Conservation (phyloP, 2,113 vertebrate species). For the Actenoides hombroni region DNA sequence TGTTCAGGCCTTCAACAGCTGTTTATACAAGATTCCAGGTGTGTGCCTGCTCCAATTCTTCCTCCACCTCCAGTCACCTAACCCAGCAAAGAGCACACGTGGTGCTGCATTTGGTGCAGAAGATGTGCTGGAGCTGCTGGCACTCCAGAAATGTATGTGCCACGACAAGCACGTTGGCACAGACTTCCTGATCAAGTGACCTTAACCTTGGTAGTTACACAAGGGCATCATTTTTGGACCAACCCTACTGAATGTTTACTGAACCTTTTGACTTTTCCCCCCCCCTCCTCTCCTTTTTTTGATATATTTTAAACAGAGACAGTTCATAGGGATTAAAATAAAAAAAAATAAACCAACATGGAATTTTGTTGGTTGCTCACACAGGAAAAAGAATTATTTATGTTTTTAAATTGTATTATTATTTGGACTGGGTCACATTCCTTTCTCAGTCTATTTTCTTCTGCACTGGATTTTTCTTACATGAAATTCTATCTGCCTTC, state of each 20-base stretch:
- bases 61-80: neutral
- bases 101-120: neutral
- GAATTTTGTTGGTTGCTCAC: neutral
- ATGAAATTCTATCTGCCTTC: neutral
- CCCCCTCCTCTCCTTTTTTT: neutral
- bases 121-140: neutral
- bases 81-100: neutral
- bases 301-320: neutral
- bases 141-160: neutral
- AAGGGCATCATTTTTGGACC: neutral
- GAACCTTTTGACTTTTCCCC: neutral
- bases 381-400: too few relatives aligned
- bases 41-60: neutral
- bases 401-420: neutral
- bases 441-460: neutral
- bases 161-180: neutral
- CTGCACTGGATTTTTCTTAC: neutral
- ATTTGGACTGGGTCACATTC: neutral
- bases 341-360: neutral
- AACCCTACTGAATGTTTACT: neutral
- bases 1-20: neutral
- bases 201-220: neutral
- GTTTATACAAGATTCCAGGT: constrained; percentile 10
- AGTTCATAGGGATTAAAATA: neutral
- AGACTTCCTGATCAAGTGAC: neutral